These are phyloP conservation scores for Cephus sareptanus DNA, from an alignment of 2,888 invertebrate genomes.

Conservation along the genomic window DNA sequence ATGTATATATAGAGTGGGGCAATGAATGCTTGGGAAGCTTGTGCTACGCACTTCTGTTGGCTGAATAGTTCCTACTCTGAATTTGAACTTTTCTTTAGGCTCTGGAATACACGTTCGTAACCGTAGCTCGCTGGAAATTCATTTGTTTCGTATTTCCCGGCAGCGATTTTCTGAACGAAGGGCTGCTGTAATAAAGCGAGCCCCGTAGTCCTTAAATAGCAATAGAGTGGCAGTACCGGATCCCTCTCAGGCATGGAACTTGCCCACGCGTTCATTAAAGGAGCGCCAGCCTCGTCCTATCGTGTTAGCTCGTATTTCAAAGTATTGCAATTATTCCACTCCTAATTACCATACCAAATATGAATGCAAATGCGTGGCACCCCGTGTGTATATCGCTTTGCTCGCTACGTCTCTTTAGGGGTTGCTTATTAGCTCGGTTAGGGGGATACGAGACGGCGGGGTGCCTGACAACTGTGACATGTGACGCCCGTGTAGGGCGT, in stretches of 20 bases:
- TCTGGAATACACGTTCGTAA: neutral
- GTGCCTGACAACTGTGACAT: conserved; percentile 44
- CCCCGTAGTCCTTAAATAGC: neutral
- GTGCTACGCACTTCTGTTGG: neutral
- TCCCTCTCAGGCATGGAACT: neutral
- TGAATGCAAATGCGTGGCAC: conserved; percentile 54
- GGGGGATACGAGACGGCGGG: conserved; percentile 46
- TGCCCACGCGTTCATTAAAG: conserved; percentile 17
- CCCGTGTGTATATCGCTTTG: conserved; percentile 40
- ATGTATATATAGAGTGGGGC: neutral
- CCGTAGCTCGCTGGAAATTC: neutral
- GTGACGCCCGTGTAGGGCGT: conserved; percentile 49
- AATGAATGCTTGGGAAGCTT: neutral
- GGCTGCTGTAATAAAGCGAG: neutral
- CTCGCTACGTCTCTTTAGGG: conserved; percentile 51
- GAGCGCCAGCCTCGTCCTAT: conserved; percentile 26
- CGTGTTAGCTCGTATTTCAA: conserved; percentile 27
- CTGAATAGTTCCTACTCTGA: neutral
- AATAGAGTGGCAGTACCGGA: neutral
- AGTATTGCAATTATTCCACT: conserved; percentile 53
- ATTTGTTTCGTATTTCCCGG: neutral
- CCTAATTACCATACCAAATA: conserved; percentile 64
- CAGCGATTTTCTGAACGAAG: neutral
- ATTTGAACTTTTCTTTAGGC: neutral
- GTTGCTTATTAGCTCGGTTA: conserved; percentile 61